Evolutionary conservation across 2,113 vertebrate species (phyloP).

Genomic region (Pelobates fuscus): DNA sequence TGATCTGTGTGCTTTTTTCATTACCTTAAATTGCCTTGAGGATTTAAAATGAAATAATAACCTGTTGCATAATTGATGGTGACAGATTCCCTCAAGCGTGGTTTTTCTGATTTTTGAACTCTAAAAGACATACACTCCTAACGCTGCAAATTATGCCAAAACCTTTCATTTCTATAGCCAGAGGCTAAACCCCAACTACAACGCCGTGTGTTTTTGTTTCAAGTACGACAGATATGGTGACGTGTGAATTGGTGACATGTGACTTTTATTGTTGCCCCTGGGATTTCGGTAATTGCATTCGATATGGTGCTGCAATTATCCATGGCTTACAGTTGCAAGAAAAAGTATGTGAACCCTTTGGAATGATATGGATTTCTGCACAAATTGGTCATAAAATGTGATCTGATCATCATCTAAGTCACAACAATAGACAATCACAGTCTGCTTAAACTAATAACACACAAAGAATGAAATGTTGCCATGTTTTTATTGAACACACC

Average conservation of each 20-base stretch:
- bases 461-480: too few species aligned
- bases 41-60: slow-evolving; percentile 6
- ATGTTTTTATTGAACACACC: too few species aligned
- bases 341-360: too few species aligned
- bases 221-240: background rate
- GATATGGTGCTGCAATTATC: too few species aligned
- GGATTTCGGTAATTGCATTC: too few species aligned
- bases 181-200: background rate
- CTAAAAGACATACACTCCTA: slow-evolving; percentile 15
- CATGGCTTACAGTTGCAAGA: too few species aligned
- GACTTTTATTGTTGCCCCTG: background rate
- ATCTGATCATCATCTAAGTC: too few species aligned
- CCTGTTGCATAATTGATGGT: slow-evolving; percentile 8
- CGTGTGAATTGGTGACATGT: background rate
- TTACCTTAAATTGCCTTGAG: background rate
- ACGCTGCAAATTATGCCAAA: background rate
- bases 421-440: too few species aligned
- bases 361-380: too few species aligned
- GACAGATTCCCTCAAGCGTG: slow-evolving; percentile 24
- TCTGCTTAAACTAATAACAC: too few species aligned
- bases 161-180: background rate
- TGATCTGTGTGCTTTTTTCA: background rate
- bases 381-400: too few species aligned
- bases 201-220: background rate
- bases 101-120: background rate